Conservation (phyloP, 2,888 invertebrate genomes). For the Lasioglossum malachurum region DNA sequence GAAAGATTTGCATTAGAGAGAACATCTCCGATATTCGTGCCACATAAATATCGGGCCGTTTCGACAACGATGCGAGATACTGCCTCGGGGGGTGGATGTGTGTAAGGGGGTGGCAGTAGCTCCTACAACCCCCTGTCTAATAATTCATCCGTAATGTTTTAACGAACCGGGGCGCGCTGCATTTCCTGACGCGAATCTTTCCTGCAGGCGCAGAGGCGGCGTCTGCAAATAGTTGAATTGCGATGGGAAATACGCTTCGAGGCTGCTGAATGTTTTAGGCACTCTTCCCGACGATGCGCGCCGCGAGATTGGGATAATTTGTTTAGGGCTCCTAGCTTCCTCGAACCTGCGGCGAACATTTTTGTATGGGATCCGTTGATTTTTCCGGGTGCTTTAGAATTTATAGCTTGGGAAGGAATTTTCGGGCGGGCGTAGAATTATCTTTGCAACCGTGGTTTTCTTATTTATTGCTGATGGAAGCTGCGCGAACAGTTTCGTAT, state of each 20-base stretch:
- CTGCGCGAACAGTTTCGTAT: not conserved
- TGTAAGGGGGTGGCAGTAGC: not conserved
- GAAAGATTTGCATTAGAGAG: slow-evolving; percentile 28
- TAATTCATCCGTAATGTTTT: slow-evolving; percentile 38
- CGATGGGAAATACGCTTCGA: slow-evolving; percentile 1
- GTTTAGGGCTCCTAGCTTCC: not conserved
- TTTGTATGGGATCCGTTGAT: not conserved
- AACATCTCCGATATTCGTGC: slow-evolving; percentile 10
- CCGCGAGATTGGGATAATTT: slow-evolving; percentile 6
- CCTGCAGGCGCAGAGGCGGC: not conserved
- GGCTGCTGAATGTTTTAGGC: not conserved
- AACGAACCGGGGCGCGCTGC: not conserved
- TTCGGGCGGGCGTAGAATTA: not conserved
- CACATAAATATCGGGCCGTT: slow-evolving; percentile 37
- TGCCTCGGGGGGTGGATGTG: not conserved
- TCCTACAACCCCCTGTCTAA: slow-evolving; percentile 19
- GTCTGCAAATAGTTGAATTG: slow-evolving; percentile 32
- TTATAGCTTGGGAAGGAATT: not conserved
- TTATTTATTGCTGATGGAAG: not conserved
- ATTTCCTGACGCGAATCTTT: not conserved
- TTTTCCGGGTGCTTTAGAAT: not conserved
- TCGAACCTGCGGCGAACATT: not conserved
- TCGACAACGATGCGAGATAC: slow-evolving; percentile 29
- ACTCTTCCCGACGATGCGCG: not conserved
- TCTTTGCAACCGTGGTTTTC: not conserved